Evolutionary conservation across 2,888 invertebrate genomes (phyloP).

Genomic region (Cheilosia variabilis): DNA sequence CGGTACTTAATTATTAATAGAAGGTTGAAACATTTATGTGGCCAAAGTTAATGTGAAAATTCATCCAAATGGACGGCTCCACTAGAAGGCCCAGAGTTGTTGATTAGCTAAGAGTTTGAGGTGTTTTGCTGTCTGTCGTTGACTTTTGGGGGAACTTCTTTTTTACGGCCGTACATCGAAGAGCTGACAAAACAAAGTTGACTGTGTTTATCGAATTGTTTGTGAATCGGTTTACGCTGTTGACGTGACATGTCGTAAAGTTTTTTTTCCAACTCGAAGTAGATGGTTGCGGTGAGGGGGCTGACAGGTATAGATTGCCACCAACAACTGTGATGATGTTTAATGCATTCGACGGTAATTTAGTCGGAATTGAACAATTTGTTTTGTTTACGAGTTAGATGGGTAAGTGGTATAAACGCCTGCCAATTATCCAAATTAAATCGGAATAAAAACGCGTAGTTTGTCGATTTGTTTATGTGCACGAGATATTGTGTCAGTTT

Average conservation of each 20-base stretch:
- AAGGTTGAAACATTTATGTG: conserved; percentile 72
- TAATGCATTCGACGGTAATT: conserved; percentile 51
- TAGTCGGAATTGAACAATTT: conserved; percentile 53
- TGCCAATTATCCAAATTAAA: conserved; percentile 47
- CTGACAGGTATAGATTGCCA: not conserved
- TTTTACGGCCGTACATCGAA: conserved; percentile 23
- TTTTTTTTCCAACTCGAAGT: not conserved
- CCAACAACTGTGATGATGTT: conserved; percentile 41
- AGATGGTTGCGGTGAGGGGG: not conserved
- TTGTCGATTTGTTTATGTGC: conserved; percentile 22
- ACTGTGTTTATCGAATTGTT: conserved; percentile 65
- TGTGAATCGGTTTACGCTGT: conserved; percentile 52
- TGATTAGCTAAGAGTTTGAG: conserved; percentile 63
- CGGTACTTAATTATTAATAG: conserved; percentile 74
- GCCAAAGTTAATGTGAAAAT: conserved; percentile 70
- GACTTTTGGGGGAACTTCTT: conserved; percentile 22
- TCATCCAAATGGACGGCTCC: conserved; percentile 43
- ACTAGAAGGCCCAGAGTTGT: conserved; percentile 63
- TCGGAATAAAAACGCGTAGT: conserved; percentile 10
- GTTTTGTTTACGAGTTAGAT: conserved; percentile 60
- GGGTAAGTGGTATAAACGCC: conserved; percentile 24
- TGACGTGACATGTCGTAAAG: conserved; percentile 72
- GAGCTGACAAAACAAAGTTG: conserved; percentile 45
- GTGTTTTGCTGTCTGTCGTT: conserved; percentile 30
- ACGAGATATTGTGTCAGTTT: not conserved